These are phyloP conservation scores for Taurulus bubalis DNA, from an alignment of 2,113 vertebrate genomes.

Conservation along the genomic window DNA sequence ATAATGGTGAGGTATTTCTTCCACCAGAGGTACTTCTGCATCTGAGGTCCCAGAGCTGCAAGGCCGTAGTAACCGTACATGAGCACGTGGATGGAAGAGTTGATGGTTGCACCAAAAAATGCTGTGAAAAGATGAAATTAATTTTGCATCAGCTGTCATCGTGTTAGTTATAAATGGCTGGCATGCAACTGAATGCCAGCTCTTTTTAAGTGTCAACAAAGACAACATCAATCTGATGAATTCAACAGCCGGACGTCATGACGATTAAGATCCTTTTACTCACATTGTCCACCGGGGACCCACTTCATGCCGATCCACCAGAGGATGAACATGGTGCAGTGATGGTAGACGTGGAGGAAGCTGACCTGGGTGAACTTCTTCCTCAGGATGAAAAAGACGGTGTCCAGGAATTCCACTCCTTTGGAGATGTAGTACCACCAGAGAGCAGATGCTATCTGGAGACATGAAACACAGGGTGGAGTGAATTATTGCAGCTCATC, in stretches of 20 bases:
- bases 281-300: constrained; percentile 98
- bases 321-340: constrained; percentile 99
- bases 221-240: not conserved
- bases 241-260: not conserved
- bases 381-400: constrained; percentile 97
- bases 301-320: constrained; percentile 99
- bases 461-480: constrained; percentile 7
- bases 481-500: not conserved
- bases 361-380: constrained; percentile 99
- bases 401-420: constrained; percentile 97
- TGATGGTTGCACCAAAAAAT: constrained; percentile 96
- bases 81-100: constrained; percentile 94
- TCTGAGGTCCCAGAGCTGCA: constrained; percentile 93
- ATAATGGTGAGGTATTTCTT: constrained; percentile 98
- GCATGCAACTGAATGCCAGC: not conserved
- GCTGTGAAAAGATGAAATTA: constrained; percentile 80
- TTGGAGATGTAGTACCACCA: constrained; percentile 99
- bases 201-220: not conserved
- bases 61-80: constrained; percentile 99
- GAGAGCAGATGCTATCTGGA: constrained; percentile 96
- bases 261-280: constrained; percentile 62
- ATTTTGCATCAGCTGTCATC: not conserved
- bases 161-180: not conserved
- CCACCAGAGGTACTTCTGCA: constrained; percentile 99
- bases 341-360: constrained; percentile 99